Conservation (phyloP, 2,888 invertebrate species). For the Ceraclea dissimilis region DNA sequence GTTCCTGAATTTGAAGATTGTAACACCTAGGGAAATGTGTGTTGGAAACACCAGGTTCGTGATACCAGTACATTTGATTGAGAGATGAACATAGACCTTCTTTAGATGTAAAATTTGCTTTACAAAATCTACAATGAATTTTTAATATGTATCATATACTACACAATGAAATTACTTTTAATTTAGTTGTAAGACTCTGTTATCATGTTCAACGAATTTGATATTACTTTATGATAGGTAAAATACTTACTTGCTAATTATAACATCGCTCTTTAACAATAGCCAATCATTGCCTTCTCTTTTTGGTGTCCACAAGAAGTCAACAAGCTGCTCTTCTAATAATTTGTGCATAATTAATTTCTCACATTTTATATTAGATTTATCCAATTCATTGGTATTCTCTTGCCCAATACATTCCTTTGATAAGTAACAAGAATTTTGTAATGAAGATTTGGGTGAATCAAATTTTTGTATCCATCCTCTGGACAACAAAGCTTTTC, state of each 20-base stretch:
- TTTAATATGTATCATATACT: too few relatives aligned
- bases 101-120: constrained; percentile 88
- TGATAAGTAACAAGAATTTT: constrained; percentile 11
- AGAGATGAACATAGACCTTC: constrained; percentile 74
- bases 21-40: constrained; percentile 84
- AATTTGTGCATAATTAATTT: constrained; percentile 66
- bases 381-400: constrained; percentile 7
- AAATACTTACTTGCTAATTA: constrained; percentile 47
- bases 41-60: constrained; percentile 70
- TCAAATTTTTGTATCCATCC: constrained; percentile 69
- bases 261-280: constrained; percentile 45
- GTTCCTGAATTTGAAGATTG: constrained; percentile 73
- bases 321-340: constrained; percentile 70
- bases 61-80: constrained; percentile 80
- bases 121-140: constrained; percentile 69
- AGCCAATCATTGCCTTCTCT: constrained; percentile 74
- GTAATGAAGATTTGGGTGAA: constrained; percentile 23
- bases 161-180: neutral
- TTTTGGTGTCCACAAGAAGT: constrained; percentile 86
- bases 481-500: constrained; percentile 59
- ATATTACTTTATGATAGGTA: too few relatives aligned
- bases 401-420: constrained; percentile 5
- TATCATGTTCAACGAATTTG: too few relatives aligned
- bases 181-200: too few relatives aligned
- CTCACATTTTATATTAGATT: constrained; percentile 38